Conservation (phyloP, 2,797 vertebrate species). For the Florisuga fusca region DNA sequence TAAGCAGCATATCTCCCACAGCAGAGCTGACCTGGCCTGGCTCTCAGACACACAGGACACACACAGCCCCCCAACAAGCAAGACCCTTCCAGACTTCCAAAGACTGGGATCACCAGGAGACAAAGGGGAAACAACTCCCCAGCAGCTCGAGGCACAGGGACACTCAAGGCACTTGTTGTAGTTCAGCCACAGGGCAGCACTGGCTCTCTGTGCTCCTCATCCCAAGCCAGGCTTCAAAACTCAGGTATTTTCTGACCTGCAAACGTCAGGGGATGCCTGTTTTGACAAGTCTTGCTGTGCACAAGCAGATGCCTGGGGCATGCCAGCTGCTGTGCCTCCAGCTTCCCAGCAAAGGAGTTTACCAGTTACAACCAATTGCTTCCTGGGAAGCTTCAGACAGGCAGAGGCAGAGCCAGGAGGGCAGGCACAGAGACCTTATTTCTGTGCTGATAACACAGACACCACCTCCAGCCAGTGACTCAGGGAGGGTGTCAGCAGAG, state of each 20-base stretch:
- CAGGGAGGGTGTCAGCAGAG: not conserved
- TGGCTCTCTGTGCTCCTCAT: accelerated
- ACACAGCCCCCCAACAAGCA: not conserved
- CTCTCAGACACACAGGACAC: not conserved
- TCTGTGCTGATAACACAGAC: not conserved
- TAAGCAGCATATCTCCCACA: not conserved
- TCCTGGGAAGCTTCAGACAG: not conserved
- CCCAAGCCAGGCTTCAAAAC: not conserved
- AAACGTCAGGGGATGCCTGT: not conserved
- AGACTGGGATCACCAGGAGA: not conserved
- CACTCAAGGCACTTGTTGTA: not conserved
- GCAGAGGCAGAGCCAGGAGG: not conserved
- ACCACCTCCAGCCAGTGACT: not conserved
- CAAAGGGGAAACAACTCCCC: not conserved
- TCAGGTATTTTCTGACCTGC: not conserved
- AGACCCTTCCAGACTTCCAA: not conserved
- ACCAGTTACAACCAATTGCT: not conserved
- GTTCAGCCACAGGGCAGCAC: not conserved
- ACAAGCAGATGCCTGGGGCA: not conserved
- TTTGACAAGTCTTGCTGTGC: not conserved
- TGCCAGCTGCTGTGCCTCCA: not conserved
- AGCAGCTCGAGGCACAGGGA: not conserved
- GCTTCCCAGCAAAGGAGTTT: not conserved
- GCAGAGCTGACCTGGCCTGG: not conserved
- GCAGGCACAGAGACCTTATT: not conserved